Conservation (phyloP, 2,797 vertebrate genomes). For the Perdix hodgsoniae region DNA sequence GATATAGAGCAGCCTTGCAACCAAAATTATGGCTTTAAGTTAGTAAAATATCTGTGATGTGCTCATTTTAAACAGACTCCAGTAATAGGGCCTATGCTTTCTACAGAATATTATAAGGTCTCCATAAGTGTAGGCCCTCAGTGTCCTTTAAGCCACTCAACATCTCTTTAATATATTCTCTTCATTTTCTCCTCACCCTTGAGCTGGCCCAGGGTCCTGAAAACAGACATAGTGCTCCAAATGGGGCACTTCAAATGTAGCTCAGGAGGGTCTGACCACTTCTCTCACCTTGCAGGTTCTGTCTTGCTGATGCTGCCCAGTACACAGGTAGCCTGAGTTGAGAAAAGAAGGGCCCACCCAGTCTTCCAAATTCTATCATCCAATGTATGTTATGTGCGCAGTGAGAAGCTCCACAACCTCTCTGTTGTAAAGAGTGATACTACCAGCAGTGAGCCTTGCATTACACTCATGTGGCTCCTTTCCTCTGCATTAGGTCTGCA, state of each 20-base stretch:
- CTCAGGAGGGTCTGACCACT: neutral
- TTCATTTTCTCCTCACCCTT: fast-evolving
- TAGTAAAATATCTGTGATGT: neutral
- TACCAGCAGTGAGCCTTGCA: neutral
- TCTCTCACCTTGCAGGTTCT: neutral
- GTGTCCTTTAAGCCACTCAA: neutral
- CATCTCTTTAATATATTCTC: neutral
- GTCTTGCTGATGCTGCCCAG: neutral
- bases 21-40: neutral
- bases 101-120: neutral
- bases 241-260: neutral
- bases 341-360: neutral
- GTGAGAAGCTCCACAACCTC: neutral
- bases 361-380: neutral
- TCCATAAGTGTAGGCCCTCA: neutral
- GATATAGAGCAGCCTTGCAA: neutral
- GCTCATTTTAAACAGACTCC: neutral
- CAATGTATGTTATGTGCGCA: neutral
- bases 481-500: neutral
- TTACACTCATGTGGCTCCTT: neutral
- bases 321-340: neutral
- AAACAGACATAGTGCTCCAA: neutral
- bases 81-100: neutral
- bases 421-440: neutral
- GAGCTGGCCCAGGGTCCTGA: neutral